Evolutionary conservation across 2,797 vertebrate genomes (phyloP), one percentile per base, ranked within the genome.

Genomic region (Novumbra hubbsi): DNA sequence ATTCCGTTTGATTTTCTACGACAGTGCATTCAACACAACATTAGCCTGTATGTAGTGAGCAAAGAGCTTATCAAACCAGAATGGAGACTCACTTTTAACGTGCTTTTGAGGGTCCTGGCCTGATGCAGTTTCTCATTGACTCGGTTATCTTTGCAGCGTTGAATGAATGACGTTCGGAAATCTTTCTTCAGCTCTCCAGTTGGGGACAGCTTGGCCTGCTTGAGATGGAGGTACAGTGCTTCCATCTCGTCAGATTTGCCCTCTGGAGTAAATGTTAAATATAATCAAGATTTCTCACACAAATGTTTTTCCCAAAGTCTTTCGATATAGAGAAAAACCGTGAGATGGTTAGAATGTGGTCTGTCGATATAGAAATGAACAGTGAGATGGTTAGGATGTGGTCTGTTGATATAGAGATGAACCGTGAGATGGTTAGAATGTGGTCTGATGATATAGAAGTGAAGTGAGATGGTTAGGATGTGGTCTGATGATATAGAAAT

Each of bases 81-180:
- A 50, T 63, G 30, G 1, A 21, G 50, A 28, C 83, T 91, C 81
- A 96, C 96, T 95, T 97, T 97, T 80, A 96, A 85, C 0, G 95
- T 96, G 82, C 95, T 96, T 70, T 94, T 94, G 79, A 96, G 89
- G 70, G 94, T 91, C 84, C 96, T 84, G 65, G 96, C 94, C 88
- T 92, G 92, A 88, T 96, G 95, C 38, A 96, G 92, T 80, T 95
- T 95, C 41, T 96, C 95, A 55, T 96, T 96, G 70, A 96, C 82
- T 17, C 83, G 87, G 49, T 95, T 94, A 28, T 96, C 93, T 81
- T 94, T 92, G 80, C 94, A 94, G n/a, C 95, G 92, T 64, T 91
- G 91, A 71, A 95, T 89, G 74, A 96, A 96, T 2, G 95, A 96
- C 49, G 92, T 94, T 62, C 94, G 78, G 79, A 73, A 85, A 72